Evolutionary conservation across 2,797 vertebrate genomes (phyloP), one percentile per base, ranked within the genome.

Genomic region (Enteromius radiatus): DNA sequence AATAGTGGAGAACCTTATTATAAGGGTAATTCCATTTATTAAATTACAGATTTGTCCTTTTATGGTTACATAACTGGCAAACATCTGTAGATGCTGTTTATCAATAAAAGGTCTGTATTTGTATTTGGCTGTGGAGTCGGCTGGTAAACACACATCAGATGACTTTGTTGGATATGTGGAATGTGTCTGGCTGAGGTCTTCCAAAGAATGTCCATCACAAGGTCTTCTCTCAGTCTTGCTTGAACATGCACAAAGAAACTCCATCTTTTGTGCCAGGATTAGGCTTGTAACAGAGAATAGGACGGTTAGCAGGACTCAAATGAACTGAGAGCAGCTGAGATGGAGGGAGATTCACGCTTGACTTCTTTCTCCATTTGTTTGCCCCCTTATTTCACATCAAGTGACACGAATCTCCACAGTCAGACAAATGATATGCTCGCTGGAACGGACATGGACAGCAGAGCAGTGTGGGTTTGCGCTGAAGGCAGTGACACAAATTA

Each of bases 281-380:
- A 28, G 17, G 59, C 80, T 65, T 54, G 70, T 41, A 59, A 74
- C 28, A 10, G 49, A 82, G 12, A 54, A 67, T 33, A 19, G 5
- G 64, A 59, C 26, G 45, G 49, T 64, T 76, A 43, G 73, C 17
- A 69, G 26, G 52, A 76, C 49, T 68, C 23, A 38, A 49, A 73
- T 45, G 80, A 82, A 68, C 63, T 28, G 59, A 73, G n/a, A 82
- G 61, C 81, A 82, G 81, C 49, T 69, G 73, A 82, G 49, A 76
- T 56, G 59, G 71, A 82, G 31, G 33, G 63, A 82, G 59, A 33
- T 82, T 76, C 63, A 76, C 26, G 81, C 81, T 76, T 45, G 71
- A 38, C 23, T 23, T 23, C 63, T 28, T 69, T 69, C 61, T 41
- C 49, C 38, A 54, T 75, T 76, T 75, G 47, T 68, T 76, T 82